Base-by-base conservation (phyloP, 1,140 invertebrate genomes). In the Parapsyche elsis region DNA sequence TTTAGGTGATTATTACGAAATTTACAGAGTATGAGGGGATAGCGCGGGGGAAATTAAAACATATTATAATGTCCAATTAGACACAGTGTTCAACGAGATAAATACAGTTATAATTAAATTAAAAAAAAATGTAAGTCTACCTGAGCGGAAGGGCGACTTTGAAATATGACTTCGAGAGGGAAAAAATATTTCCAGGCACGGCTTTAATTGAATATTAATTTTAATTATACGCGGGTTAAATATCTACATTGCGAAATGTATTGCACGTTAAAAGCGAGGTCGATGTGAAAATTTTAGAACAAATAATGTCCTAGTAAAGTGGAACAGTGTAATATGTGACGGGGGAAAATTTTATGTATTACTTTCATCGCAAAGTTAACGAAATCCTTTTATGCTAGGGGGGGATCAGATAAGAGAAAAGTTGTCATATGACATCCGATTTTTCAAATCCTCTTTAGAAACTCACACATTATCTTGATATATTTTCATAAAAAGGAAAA, bases 31-130 rank as follows among this genome's bases (percentile, higher is more conserved):
- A 19, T 0, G 23, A 19, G 61, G 24, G 21, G 10, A 10, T 59
- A 16, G 21, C 21, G n/a, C n/a, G n/a, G 53, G 26, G 10, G 71
- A 44, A 74, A 46, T 74, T 45, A 75, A 75, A 67, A 67, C 21
- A 67, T 67, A 67, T 26, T 67, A 26, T 61, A 67, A 67, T 30
- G 64, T 67, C n/a, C 64, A 67, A 67, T 67, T 30, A 67, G n/a
- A 67, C 21, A 10, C 9, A 14, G 14, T 26, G 21, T 67, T 67
- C 4, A 67, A 67, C 9, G 23, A 67, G 64, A 26, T 24, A 67
- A 67, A 67, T 67, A 67, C 5, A 12, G 23, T 26, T 67, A 26
- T 26, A 67, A 67, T 26, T 23, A 67, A 67, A 61, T 61, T 61
- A 5, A 12, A 16, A 53, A 53, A 53, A 53, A 10, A 12, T n/a